Base-by-base conservation (phyloP, 2,113 vertebrate genomes). In the Cacatua alba region DNA sequence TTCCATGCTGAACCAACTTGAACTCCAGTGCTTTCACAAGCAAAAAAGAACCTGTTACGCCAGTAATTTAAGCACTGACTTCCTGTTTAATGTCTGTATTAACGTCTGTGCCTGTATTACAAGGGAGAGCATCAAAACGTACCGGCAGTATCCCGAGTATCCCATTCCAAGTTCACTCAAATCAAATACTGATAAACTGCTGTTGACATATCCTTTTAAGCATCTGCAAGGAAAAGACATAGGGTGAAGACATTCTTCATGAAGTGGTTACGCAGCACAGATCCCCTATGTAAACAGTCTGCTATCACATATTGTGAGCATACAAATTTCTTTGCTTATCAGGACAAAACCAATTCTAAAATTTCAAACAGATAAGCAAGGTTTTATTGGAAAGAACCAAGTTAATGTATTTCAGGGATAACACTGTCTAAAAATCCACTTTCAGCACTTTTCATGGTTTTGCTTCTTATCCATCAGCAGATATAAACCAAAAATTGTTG, bases 141-240 rank as follows among this genome's bases (percentile, higher is more conserved):
- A 99, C 98, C 99, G 98, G 98, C 99, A 99, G 94, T 98, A 99
- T 82, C 98, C 98, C 4, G 98, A 96, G 76, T 98, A 98, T 72
- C 98, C 98, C 88, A 99, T 98, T 5, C 97, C 98, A 55, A 98
- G 97, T 49, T 99, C 98, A 80, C 98, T 98, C 98, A 99, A 97
- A 93, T 99, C 98, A 97, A 99, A 99, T 53, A 99, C 98, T 33
- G 99, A 99, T 68, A 99, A 97, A 96, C 99, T 99, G 93, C 99
- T 99, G 98, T 99, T 99, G 96, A 99, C 98, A 74, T 99, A 99
- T n/a, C 99, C 99, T 74, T 95, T 98, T 77, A 99, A 98, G 97
- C 99, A 99, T 79, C 99, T 99, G 97, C 67, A 92, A 94, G 51
- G 65, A 90, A 85, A 96, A 94, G 35, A 64, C 49, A 53, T 0